Percentiles rank a stretch among this genome's conserved stretches.
Evolutionary conservation across 2,797 vertebrate genomes (phyloP).

Genomic region (Odontamblyopus lacepedii): DNA sequence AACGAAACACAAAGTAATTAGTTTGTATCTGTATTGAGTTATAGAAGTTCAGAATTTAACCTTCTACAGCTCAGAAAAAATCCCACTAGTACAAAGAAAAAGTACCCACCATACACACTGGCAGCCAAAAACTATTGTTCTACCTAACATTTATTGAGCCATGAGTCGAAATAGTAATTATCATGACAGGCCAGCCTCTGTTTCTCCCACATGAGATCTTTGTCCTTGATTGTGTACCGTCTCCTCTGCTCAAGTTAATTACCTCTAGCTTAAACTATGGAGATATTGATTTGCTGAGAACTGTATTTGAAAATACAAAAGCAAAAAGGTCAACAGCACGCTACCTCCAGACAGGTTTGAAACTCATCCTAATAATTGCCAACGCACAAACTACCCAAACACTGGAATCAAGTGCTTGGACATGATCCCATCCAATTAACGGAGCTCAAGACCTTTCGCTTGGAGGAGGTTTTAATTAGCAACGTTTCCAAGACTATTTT

Average conservation of each 20-base stretch:
- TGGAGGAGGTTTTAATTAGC: slow-evolving; percentile 49
- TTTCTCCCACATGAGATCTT: slow-evolving; percentile 13
- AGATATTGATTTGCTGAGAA: slow-evolving; percentile 45
- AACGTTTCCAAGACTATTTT: slow-evolving; percentile 35
- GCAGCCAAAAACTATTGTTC: too few species aligned
- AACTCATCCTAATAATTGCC: slow-evolving; percentile 42
- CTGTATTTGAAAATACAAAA: slow-evolving; percentile 31
- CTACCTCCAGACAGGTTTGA: slow-evolving; percentile 14
- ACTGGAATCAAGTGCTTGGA: slow-evolving; percentile 13
- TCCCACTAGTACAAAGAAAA: too few species aligned
- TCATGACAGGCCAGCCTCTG: too few species aligned
- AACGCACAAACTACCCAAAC: slow-evolving; percentile 25
- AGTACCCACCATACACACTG: too few species aligned
- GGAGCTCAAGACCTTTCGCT: slow-evolving; percentile 29
- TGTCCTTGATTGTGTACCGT: slow-evolving; percentile 15
- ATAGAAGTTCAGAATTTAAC: too few species aligned
- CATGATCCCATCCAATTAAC: slow-evolving; percentile 45
- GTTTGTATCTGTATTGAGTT: too few species aligned
- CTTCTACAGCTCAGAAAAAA: too few species aligned
- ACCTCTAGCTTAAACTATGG: slow-evolving; percentile 22
- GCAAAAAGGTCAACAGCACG: slow-evolving; percentile 44
- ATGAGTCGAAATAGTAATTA: too few species aligned
- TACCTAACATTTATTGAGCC: too few species aligned
- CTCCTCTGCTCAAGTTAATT: slow-evolving; percentile 13
- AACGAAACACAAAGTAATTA: too few species aligned